Evolutionary conservation across 2,797 vertebrate species (phyloP), one percentile per base, ranked within the genome.

Genomic region (Botia kubotai): DNA sequence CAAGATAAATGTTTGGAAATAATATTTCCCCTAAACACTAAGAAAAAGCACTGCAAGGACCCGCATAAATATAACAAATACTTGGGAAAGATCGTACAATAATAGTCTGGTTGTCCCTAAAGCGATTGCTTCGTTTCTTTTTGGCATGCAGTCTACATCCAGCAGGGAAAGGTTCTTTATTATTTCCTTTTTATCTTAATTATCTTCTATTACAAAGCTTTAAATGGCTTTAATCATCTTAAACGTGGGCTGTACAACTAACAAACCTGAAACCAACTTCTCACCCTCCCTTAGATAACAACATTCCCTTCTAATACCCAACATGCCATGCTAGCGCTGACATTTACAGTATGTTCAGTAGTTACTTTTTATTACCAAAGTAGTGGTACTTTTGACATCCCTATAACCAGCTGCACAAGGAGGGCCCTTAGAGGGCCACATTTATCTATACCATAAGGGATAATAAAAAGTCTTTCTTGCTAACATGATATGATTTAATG

Each of bases 121-220:
- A 65, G 46, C 12, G 33, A 29, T 33, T 39, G 33, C 46, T 72
- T 48, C 23, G 26, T 63, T 52, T 72, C 57, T 39, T 79, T 79
- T 62, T 79, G 77, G 67, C 76, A 36, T 52, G 13, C 36, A 62
- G 13, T 72, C 26, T 58, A 29, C 14, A 65, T 65, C 29, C 69
- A 79, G 10, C 0, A 12, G 58, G 58, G 3, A 33, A 72, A 52
- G 13, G 23, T 53, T 65, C 2, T 63, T 68, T 55, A 53, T 43
- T 39, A 12, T 23, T 39, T 11, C 3, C 2, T 46, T 76, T 67
- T 77, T 57, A 14, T 6, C 23, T 16, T 39, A 71, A 52, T 79
- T 71, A 52, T 26, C 21, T 77, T 69, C 12, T 26, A 60, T 50
- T 62, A 67, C 19, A 16, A 19, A 39, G 29, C 33, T n/a, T 66